These are phyloP conservation scores for Xyliphius kryptos DNA, from an alignment of 2,113 vertebrate genomes.

Conservation along the genomic window DNA sequence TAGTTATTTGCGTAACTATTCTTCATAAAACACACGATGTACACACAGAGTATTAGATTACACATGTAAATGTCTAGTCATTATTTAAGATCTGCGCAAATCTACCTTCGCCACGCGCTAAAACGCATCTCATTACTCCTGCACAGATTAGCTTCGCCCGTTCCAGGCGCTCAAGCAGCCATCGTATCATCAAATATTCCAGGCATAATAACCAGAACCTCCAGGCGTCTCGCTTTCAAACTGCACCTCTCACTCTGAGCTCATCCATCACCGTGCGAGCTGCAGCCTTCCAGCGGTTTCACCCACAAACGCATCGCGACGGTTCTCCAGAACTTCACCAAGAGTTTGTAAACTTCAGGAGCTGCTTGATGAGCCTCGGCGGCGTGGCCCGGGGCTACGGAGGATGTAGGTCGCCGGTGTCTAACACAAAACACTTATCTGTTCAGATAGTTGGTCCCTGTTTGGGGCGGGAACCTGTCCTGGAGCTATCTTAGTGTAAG, in stretches of 20 bases:
- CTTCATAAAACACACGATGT: neutral
- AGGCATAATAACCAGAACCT: conserved; percentile 37
- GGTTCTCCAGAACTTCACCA: conserved; percentile 15
- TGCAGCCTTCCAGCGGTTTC: conserved; percentile 5
- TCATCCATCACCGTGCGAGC: conserved; percentile 30
- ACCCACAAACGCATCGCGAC: conserved; percentile 1
- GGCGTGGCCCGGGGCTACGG: too few relatives aligned
- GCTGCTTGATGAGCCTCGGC: too few relatives aligned
- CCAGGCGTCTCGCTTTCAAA: conserved; percentile 9
- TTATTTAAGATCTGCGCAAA: neutral
- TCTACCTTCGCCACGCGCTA: too few relatives aligned
- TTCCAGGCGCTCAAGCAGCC: too few relatives aligned
- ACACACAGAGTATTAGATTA: neutral
- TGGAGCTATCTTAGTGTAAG: too few relatives aligned
- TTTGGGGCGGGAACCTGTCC: too few relatives aligned
- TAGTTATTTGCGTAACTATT: neutral
- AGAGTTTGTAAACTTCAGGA: conserved; percentile 3
- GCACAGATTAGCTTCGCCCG: too few relatives aligned
- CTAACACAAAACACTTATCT: too few relatives aligned
- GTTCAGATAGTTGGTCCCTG: too few relatives aligned
- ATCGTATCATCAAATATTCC: too few relatives aligned
- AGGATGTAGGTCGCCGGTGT: too few relatives aligned
- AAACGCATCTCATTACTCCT: too few relatives aligned
- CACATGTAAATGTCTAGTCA: neutral
- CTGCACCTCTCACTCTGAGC: conserved; percentile 16